These are phyloP conservation scores for Hypanus sabinus DNA, from an alignment of 2,113 vertebrate genomes.

Conservation along the genomic window DNA sequence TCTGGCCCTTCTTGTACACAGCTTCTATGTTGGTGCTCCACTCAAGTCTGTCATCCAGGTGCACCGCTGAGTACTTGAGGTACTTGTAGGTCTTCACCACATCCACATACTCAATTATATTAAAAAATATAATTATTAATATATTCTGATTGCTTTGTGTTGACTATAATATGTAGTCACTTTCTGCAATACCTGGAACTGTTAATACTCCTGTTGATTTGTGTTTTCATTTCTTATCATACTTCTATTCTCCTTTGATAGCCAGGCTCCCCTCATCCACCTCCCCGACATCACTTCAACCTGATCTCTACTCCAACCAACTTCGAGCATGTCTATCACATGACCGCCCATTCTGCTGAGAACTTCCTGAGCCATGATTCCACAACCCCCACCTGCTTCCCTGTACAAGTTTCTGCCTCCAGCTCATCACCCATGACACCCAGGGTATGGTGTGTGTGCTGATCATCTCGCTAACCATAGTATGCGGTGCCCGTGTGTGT, in stretches of 20 bases:
- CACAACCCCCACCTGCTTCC: constrained; percentile 63
- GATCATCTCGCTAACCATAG: constrained; percentile 45
- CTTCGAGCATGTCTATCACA: constrained; percentile 84
- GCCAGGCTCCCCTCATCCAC: constrained; percentile 64
- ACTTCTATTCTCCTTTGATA: constrained; percentile 48
- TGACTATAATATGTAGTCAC: constrained; percentile 46
- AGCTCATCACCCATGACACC: constrained; percentile 62
- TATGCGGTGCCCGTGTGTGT: constrained; percentile 39
- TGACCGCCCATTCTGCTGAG: constrained; percentile 78
- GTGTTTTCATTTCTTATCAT: constrained; percentile 51
- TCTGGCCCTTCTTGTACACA: no score
- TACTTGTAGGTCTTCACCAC: no score
- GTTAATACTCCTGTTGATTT: constrained; percentile 41
- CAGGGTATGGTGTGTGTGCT: constrained; percentile 61
- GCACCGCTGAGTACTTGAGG: no score
- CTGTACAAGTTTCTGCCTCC: constrained; percentile 60
- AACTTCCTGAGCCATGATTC: constrained; percentile 71
- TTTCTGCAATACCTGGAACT: constrained; percentile 53
- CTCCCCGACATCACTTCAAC: constrained; percentile 61
- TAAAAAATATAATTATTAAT: no score
- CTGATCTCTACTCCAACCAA: constrained; percentile 77
- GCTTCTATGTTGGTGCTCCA: no score
- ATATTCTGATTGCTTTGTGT: constrained; percentile 9
- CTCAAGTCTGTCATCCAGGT: no score
- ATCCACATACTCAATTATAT: no score